A percentile compares a stretch with the other conserved stretches of the same genome.
Evolutionary conservation across 2,888 invertebrate genomes (phyloP).

Genomic region (Chrysomela aeneicollis): DNA sequence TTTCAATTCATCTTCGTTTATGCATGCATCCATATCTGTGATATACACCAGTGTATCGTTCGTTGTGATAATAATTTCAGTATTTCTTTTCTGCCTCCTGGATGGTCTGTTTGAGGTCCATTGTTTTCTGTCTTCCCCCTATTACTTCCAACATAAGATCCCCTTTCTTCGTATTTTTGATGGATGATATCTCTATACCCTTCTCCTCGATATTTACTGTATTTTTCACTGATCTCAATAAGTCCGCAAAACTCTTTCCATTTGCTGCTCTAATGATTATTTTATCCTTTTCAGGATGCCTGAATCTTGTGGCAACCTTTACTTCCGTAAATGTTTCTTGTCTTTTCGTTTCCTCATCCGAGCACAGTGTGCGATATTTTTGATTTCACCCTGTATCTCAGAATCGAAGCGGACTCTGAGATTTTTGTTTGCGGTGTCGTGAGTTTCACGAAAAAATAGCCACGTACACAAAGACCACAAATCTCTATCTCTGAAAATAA

Average conservation of each 20-base stretch:
- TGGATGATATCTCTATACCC: slow-evolving; percentile 1
- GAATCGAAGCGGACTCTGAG: too few species aligned
- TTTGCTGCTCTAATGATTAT: not conserved
- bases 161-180: slow-evolving; percentile 13
- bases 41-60: slow-evolving; percentile 8
- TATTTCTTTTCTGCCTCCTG: slow-evolving; percentile 6
- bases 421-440: too few species aligned
- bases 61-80: slow-evolving; percentile 1
- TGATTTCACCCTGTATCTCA: too few species aligned
- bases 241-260: slow-evolving; percentile 14
- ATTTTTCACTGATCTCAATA: not conserved
- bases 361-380: too few species aligned
- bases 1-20: slow-evolving; percentile 7
- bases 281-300: not conserved
- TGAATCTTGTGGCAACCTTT: not conserved
- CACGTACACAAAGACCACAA: too few species aligned
- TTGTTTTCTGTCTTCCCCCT: slow-evolving; percentile 16
- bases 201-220: slow-evolving; percentile 16
- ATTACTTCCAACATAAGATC: slow-evolving; percentile 16
- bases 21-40: slow-evolving; percentile 18
- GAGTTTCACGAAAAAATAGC: too few species aligned
- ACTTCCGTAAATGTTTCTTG: not conserved
- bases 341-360: too few species aligned
- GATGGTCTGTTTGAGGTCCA: slow-evolving; percentile 18
- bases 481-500: too few species aligned